Percentiles rank a stretch among this genome's conserved stretches.
Evolutionary conservation across 1,140 invertebrate species (phyloP).

Genomic region (Sarcophaga peregrina): DNA sequence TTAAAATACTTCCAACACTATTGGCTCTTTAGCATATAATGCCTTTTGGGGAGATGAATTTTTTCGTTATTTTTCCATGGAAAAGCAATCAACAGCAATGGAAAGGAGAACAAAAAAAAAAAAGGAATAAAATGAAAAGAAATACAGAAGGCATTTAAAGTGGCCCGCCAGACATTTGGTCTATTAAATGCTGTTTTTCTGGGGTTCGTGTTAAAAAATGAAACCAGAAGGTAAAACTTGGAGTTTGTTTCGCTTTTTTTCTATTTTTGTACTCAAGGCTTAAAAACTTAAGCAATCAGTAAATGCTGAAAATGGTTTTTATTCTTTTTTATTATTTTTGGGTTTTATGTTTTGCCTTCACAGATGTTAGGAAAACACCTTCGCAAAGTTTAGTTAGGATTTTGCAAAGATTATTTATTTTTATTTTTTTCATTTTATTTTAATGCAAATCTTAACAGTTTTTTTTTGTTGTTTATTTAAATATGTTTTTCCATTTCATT

Average conservation of each 20-base stretch:
- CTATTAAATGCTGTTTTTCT: neutral
- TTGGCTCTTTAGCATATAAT: no score
- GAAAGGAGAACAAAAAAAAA: neutral
- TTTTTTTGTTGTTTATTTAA: neutral
- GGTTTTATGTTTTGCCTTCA: neutral
- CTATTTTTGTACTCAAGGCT: neutral
- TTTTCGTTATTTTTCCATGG: neutral
- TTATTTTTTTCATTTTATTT: neutral
- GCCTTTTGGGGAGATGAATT: neutral
- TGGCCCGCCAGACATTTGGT: neutral
- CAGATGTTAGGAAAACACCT: neutral
- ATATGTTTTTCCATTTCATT: no score
- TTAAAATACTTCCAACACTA: no score
- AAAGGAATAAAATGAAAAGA: no score
- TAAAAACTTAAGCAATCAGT: slow-evolving; percentile 15
- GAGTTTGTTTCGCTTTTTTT: no score
- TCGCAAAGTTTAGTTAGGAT: neutral
- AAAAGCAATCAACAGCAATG: neutral
- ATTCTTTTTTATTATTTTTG: neutral
- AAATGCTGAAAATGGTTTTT: neutral
- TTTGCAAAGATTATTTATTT: neutral
- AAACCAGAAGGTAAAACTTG: no score
- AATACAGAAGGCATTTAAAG: slow-evolving; percentile 12
- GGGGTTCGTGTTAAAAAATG: neutral
- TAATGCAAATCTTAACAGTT: neutral